These are phyloP conservation scores for Gyps fulvus DNA, from an alignment of 2,113 vertebrate genomes.

Conservation along the genomic window DNA sequence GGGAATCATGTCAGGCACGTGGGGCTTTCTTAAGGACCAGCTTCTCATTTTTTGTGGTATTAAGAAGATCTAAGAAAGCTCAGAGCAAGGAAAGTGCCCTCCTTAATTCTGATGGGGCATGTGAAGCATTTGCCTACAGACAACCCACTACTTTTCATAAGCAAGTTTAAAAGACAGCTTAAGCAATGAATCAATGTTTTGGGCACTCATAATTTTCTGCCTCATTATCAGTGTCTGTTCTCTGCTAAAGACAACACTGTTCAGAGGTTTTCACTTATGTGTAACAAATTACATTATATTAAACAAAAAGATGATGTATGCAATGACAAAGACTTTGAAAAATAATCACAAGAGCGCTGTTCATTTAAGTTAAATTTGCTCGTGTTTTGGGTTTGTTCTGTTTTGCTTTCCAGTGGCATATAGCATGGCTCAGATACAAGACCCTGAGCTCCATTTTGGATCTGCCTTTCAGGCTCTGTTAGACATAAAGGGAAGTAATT, in stretches of 20 bases:
- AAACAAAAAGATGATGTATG: constrained; percentile 40
- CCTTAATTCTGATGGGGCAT: neutral
- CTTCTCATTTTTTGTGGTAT: neutral
- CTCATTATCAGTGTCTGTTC: constrained; percentile 1
- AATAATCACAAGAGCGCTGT: neutral
- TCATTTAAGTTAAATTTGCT: neutral
- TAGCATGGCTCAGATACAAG: neutral
- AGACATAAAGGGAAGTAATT: constrained; percentile 35
- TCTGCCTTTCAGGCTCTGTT: constrained; percentile 20
- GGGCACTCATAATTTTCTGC: neutral
- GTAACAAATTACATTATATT: constrained; percentile 40
- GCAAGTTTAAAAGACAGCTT: neutral
- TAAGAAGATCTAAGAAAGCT: neutral
- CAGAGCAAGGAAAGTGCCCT: neutral
- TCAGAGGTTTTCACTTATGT: constrained; percentile 47
- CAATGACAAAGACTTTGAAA: constrained; percentile 17
- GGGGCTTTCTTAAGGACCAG: neutral
- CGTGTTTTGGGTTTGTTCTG: neutral
- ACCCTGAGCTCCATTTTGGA: neutral
- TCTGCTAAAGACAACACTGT: neutral
- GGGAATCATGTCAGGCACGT: neutral
- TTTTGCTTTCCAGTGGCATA: neutral
- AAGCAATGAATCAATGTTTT: neutral
- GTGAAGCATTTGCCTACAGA: neutral
- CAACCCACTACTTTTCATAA: neutral